Conservation (phyloP, 1,140 invertebrate species). For the Episyrphus balteatus region DNA sequence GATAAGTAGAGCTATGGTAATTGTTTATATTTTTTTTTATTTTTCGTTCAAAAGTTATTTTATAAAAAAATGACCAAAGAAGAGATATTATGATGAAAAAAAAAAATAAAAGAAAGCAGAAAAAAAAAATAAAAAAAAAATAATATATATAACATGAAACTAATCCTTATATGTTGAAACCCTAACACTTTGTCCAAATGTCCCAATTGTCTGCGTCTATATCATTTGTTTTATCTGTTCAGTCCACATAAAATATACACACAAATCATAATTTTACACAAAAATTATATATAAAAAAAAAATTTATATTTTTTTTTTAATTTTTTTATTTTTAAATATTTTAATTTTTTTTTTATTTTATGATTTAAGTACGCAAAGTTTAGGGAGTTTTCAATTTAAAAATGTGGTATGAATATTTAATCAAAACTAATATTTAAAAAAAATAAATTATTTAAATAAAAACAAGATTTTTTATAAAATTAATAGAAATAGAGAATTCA, state of each 20-base stretch:
- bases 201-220: slow-evolving; percentile 48
- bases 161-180: slow-evolving; percentile 10
- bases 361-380: too few species aligned
- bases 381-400: too few species aligned
- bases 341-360: too few species aligned
- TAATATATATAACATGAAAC: slow-evolving; percentile 4
- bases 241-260: background rate
- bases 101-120: slow-evolving; percentile 5
- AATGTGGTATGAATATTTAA: too few species aligned
- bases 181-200: slow-evolving; percentile 33
- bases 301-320: too few species aligned
- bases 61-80: slow-evolving; percentile 4
- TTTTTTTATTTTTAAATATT: too few species aligned
- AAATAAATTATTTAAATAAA: too few species aligned
- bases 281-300: too few species aligned
- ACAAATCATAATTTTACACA: too few species aligned
- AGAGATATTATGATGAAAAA: slow-evolving; percentile 5
- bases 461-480: too few species aligned
- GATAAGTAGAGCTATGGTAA: background rate
- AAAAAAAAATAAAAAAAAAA: slow-evolving; percentile 10
- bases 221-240: slow-evolving; percentile 39
- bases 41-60: slow-evolving; percentile 3
- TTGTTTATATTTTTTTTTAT: slow-evolving; percentile 12
- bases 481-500: too few species aligned
- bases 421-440: too few species aligned